These are phyloP conservation scores for Aurelia sp. DNA, from an alignment of 30 jellyfish, hydroid and myxozoan genomes.

Conservation along the genomic window DNA sequence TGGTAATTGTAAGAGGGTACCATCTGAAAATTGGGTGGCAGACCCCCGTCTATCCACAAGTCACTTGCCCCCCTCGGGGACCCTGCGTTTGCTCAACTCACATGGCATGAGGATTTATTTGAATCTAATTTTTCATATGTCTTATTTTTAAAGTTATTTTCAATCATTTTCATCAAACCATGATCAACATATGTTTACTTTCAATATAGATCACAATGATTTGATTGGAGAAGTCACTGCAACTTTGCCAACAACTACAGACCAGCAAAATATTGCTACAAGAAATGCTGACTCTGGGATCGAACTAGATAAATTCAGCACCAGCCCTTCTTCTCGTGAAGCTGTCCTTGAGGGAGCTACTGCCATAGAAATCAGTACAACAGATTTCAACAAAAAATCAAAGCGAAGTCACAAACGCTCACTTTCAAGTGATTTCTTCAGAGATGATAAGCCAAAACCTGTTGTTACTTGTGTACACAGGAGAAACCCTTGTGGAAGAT, in stretches of 20 bases:
- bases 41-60: too few relatives aligned
- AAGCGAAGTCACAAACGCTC: constrained; percentile 56
- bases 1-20: too few relatives aligned
- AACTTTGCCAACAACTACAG: constrained; percentile 39
- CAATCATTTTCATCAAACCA: too few relatives aligned
- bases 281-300: constrained; percentile 58
- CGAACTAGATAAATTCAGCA: constrained; percentile 40
- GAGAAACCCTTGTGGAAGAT: constrained; percentile 91
- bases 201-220: constrained; percentile 31
- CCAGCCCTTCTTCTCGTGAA: constrained; percentile 1
- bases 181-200: too few relatives aligned
- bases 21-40: too few relatives aligned
- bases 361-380: not conserved
- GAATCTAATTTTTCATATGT: too few relatives aligned
- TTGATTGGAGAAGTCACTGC: constrained; percentile 64
- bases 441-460: constrained; percentile 57
- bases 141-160: too few relatives aligned
- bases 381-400: constrained; percentile 9
- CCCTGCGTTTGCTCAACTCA: too few relatives aligned
- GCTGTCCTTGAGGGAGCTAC: not conserved
- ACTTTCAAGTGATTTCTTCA: constrained; percentile 65
- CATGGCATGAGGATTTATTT: too few relatives aligned
- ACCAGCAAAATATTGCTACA: constrained; percentile 14
- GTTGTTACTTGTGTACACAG: constrained; percentile 88
- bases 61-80: too few relatives aligned